Conservation (phyloP, 2,113 vertebrate species). For the Cyphomyrus plagiostoma region DNA sequence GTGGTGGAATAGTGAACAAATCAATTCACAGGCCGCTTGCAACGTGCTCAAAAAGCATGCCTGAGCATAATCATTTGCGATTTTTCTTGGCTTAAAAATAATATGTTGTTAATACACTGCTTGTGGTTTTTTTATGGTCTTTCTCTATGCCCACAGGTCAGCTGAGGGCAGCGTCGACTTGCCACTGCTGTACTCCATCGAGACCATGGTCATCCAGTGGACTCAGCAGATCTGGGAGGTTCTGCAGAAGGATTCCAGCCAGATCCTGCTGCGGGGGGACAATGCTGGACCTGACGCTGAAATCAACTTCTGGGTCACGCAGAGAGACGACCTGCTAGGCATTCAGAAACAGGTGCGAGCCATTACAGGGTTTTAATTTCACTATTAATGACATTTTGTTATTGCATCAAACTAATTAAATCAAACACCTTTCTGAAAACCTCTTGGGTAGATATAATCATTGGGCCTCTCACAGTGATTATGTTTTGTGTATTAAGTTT, state of each 20-base stretch:
- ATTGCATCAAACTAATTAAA: slow-evolving; percentile 6
- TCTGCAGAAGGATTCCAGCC: slow-evolving; percentile 58
- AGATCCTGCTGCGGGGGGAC: slow-evolving; percentile 47
- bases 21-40: neutral
- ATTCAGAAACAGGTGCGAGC: slow-evolving; percentile 60
- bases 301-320: slow-evolving; percentile 62
- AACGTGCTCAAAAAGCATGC: neutral
- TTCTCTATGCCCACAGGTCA: slow-evolving; percentile 40
- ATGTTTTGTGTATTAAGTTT: slow-evolving; percentile 2
- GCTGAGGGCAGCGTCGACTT: slow-evolving; percentile 51
- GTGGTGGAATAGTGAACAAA: neutral
- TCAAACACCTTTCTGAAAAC: slow-evolving; percentile 5
- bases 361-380: neutral
- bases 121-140: neutral
- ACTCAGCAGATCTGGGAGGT: slow-evolving; percentile 53
- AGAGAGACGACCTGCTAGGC: slow-evolving; percentile 58
- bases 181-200: slow-evolving; percentile 56
- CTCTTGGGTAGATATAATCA: slow-evolving; percentile 8
- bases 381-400: neutral
- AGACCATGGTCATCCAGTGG: slow-evolving; percentile 61
- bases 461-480: neutral
- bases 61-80: neutral
- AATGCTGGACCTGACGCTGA: slow-evolving; percentile 57
- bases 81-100: neutral
- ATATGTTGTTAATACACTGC: neutral